Conservation (phyloP, 1,140 invertebrate species). For the Bombus ignitus region DNA sequence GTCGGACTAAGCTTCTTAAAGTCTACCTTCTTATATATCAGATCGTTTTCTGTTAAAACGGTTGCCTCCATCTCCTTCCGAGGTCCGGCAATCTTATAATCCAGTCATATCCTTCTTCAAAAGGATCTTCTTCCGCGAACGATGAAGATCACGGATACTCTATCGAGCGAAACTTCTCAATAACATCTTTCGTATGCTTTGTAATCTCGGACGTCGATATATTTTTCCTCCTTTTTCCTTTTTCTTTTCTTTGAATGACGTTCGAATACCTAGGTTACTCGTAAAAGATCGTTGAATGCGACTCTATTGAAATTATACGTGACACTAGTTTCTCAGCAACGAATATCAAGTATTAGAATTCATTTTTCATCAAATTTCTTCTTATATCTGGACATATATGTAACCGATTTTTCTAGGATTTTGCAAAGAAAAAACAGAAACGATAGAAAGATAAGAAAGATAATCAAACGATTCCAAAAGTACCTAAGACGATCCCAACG, state of each 20-base stretch:
- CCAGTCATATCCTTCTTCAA: conserved; percentile 47
- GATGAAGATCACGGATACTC: conserved; percentile 18
- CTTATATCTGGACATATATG: not conserved
- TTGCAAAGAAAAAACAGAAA: not conserved
- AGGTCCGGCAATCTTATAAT: conserved; percentile 57
- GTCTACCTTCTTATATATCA: conserved; percentile 35
- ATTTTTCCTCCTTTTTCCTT: not conserved
- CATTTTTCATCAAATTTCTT: not conserved
- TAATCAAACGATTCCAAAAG: not conserved
- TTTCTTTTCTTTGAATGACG: not conserved
- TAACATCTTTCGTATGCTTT: conserved; percentile 24
- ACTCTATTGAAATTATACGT: not conserved
- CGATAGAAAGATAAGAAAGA: not conserved
- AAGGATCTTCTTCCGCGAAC: conserved; percentile 36
- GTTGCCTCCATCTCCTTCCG: not conserved
- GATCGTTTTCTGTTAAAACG: conserved; percentile 45
- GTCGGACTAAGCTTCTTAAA: conserved; percentile 63
- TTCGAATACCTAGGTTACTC: not conserved
- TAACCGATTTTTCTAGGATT: not conserved
- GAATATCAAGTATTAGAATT: not conserved
- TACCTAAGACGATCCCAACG: not conserved
- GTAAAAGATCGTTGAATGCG: not conserved
- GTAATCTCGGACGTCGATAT: not conserved
- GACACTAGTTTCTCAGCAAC: not conserved
- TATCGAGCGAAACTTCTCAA: conserved; percentile 42